A percentile compares a stretch with the other conserved stretches of the same genome.
Evolutionary conservation across 2,797 vertebrate species (phyloP).

Genomic region (Diceros bicornis): DNA sequence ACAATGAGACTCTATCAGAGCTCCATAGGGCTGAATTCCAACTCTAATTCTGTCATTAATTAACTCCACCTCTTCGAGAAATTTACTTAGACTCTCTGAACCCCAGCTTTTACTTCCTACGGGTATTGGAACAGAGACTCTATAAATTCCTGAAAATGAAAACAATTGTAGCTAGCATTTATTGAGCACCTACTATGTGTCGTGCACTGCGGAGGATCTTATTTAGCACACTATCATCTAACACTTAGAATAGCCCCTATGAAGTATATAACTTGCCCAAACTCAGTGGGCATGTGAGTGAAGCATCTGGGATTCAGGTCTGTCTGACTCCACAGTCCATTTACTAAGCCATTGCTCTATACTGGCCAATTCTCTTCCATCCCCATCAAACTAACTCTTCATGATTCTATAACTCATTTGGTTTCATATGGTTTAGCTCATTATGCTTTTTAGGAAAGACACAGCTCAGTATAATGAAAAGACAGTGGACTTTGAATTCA

Average conservation of each 20-base stretch:
- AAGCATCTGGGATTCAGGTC: background rate
- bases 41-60: background rate
- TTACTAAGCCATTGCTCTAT: background rate
- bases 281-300: background rate
- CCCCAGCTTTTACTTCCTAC: background rate
- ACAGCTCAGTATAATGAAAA: background rate
- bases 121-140: background rate
- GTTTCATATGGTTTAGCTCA: slow-evolving; percentile 14
- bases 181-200: background rate
- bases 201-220: background rate
- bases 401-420: background rate
- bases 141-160: slow-evolving; percentile 32
- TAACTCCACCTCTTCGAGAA: background rate
- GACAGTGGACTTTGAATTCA: slow-evolving; percentile 14
- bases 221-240: background rate
- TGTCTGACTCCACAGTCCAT: background rate
- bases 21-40: background rate
- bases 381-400: background rate
- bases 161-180: background rate
- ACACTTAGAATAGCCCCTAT: background rate
- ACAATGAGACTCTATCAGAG: background rate
- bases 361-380: background rate
- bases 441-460: background rate
- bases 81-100: background rate
- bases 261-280: background rate